A percentile compares a stretch with the other conserved stretches of the same genome.
Evolutionary conservation across 2,797 vertebrate species (phyloP).

Genomic region (Salarias fasciatus): DNA sequence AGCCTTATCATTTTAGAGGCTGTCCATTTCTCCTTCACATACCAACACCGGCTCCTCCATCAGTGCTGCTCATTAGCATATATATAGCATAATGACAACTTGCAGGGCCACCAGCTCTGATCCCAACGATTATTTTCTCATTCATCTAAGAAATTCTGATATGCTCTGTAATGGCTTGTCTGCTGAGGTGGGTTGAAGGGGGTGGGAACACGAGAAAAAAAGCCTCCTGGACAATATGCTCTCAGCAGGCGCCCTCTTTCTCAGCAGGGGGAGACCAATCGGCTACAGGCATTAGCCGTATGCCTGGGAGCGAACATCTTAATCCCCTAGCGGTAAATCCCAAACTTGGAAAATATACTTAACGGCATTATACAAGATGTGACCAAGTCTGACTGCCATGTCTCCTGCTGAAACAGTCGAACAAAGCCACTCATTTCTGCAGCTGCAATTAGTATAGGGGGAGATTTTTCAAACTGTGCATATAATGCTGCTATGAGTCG

Average conservation of each 20-base stretch:
- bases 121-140: slow-evolving; percentile 83
- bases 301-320: slow-evolving; percentile 67
- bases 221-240: slow-evolving; percentile 61
- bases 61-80: slow-evolving; percentile 80
- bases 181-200: slow-evolving; percentile 66
- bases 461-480: slow-evolving; percentile 64
- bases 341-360: slow-evolving; percentile 67
- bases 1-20: slow-evolving; percentile 79
- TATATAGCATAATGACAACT: slow-evolving; percentile 84
- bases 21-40: slow-evolving; percentile 79
- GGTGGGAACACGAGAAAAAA: slow-evolving; percentile 23
- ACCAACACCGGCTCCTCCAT: slow-evolving; percentile 76
- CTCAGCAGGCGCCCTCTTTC: slow-evolving; percentile 57
- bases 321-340: slow-evolving; percentile 67
- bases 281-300: slow-evolving; percentile 61
- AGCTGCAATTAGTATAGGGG: slow-evolving; percentile 64
- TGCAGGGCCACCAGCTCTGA: slow-evolving; percentile 79
- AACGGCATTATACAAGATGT: slow-evolving; percentile 60
- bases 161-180: slow-evolving; percentile 78
- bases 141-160: slow-evolving; percentile 82
- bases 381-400: slow-evolving; percentile 51
- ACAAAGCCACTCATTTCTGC: slow-evolving; percentile 61
- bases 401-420: slow-evolving; percentile 60
- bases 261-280: slow-evolving; percentile 59
- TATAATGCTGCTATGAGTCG: slow-evolving; percentile 49